These are phyloP conservation scores for Eleginops maclovinus DNA, from an alignment of 2,113 vertebrate genomes.

Conservation along the genomic window DNA sequence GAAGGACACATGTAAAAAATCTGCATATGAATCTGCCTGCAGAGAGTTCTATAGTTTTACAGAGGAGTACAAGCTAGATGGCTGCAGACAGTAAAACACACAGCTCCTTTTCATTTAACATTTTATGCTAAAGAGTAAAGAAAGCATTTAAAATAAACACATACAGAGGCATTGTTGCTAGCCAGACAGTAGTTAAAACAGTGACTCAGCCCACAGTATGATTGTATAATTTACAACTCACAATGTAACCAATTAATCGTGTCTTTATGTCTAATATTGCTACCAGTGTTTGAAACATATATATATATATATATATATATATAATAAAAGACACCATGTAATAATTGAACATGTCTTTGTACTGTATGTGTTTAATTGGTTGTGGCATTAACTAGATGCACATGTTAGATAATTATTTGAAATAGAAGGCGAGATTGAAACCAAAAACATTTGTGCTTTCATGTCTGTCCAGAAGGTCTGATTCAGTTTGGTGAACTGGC, in stretches of 20 bases:
- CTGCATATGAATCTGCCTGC: background rate
- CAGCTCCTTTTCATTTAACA: background rate
- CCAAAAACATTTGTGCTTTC: conserved; percentile 17
- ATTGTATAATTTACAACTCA: background rate
- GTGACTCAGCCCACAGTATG: background rate
- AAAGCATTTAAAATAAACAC: background rate
- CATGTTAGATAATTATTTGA: conserved; percentile 6
- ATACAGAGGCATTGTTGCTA: background rate
- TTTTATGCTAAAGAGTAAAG: background rate
- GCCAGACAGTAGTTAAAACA: background rate
- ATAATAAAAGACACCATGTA: background rate
- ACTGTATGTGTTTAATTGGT: conserved; percentile 8
- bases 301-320: no score
- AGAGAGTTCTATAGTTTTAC: conserved; percentile 43
- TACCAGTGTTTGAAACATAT: background rate
- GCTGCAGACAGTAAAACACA: conserved; percentile 73
- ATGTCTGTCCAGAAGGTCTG: conserved; percentile 46
- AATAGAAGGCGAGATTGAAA: conserved; percentile 4
- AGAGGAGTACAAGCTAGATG: conserved; percentile 62
- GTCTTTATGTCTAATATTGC: conserved; percentile 1
- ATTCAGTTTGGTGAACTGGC: conserved; percentile 47
- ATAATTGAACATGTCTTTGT: background rate
- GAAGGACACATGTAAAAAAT: conserved; percentile 35
- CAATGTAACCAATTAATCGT: background rate
- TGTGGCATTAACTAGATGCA: background rate